phyloP scores from a whole-genome alignment of 2,113 vertebrate genomes.

The Podiceps cristatus region DNA sequence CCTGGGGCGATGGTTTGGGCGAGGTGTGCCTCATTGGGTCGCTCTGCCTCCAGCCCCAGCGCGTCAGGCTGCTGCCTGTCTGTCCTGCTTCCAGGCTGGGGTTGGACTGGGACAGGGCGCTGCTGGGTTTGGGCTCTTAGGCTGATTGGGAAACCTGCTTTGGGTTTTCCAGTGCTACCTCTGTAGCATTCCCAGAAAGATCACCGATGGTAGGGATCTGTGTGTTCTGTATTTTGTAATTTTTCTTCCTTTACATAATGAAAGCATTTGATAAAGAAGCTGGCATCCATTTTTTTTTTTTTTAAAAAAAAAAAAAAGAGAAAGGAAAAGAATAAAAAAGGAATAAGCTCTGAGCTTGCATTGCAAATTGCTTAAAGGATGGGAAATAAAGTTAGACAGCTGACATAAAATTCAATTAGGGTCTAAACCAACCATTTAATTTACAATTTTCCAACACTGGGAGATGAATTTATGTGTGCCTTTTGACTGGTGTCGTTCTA shows the following conservation, averaged over 20 bases:
- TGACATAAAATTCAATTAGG: neutral
- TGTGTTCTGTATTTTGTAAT: neutral
- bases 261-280: neutral
- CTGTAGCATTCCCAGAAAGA: neutral
- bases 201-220: neutral
- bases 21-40: neutral
- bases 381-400: neutral
- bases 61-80: neutral
- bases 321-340: neutral
- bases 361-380: neutral
- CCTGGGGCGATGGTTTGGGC: neutral
- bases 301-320: too few species aligned
- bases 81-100: neutral
- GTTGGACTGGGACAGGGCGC: neutral
- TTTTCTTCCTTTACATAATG: neutral
- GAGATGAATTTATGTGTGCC: neutral
- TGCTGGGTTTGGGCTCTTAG: too few species aligned
- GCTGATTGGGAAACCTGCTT: neutral
- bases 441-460: neutral
- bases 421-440: neutral
- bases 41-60: neutral
- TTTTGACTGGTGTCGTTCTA: neutral
- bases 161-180: neutral
- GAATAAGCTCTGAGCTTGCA: neutral
- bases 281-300: neutral